Evolutionary conservation across 1,140 invertebrate species (phyloP).

Genomic region (Platorchestia sp.): DNA sequence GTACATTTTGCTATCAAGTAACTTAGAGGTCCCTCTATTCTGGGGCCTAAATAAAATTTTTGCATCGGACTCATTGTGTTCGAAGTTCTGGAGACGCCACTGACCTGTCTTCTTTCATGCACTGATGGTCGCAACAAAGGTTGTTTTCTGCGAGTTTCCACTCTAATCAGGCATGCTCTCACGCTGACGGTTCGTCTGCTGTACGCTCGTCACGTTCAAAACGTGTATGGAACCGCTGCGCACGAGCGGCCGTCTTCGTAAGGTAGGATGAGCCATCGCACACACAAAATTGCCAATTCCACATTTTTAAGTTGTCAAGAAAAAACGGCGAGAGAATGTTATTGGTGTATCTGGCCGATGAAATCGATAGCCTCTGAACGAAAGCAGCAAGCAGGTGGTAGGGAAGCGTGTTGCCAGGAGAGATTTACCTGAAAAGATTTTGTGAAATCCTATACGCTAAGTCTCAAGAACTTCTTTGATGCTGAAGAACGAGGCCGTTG

Average conservation of each 20-base stretch:
- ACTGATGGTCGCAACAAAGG: neutral
- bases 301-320: neutral
- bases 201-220: slow-evolving; percentile 8
- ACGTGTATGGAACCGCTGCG: neutral
- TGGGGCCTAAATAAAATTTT: too few relatives aligned
- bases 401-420: too few relatives aligned
- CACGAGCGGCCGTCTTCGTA: neutral
- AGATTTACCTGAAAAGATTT: too few relatives aligned
- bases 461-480: too few relatives aligned
- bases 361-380: slow-evolving; percentile 25
- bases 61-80: too few relatives aligned
- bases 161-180: neutral
- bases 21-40: too few relatives aligned
- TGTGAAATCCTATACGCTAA: too few relatives aligned
- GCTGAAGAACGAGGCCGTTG: too few relatives aligned
- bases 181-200: neutral
- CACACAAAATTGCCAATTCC: slow-evolving; percentile 14
- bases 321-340: neutral
- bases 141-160: neutral
- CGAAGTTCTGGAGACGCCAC: neutral
- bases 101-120: neutral
- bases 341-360: neutral
- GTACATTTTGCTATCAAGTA: too few relatives aligned
- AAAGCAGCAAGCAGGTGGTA: neutral
- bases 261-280: neutral